Evolutionary conservation across 2,888 invertebrate genomes (phyloP).

Genomic region (Apotomis capreana): DNA sequence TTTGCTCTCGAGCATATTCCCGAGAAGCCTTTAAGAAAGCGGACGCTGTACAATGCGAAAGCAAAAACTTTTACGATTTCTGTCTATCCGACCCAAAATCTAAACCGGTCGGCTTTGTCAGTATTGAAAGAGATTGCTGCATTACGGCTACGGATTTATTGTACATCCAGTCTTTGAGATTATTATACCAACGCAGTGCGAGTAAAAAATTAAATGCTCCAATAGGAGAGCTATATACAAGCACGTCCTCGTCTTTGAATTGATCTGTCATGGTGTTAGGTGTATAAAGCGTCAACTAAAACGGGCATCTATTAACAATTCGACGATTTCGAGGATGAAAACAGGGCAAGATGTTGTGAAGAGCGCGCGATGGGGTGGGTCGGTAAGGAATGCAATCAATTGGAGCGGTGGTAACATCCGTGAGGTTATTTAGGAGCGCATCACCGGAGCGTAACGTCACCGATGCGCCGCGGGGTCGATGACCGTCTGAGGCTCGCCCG

Average conservation of each 20-base stretch:
- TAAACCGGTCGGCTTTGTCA: slow-evolving; percentile 63
- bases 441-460: slow-evolving; percentile 82
- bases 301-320: slow-evolving; percentile 10
- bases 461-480: slow-evolving; percentile 81
- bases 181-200: slow-evolving; percentile 35
- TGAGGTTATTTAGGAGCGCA: slow-evolving; percentile 77
- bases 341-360: slow-evolving; percentile 44
- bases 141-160: slow-evolving; percentile 58
- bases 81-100: slow-evolving; percentile 57
- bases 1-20: slow-evolving; percentile 45
- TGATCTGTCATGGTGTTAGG: slow-evolving; percentile 15
- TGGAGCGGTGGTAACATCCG: slow-evolving; percentile 64
- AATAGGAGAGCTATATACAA: slow-evolving; percentile 30
- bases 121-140: slow-evolving; percentile 60
- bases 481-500: slow-evolving; percentile 80
- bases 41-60: slow-evolving; percentile 51
- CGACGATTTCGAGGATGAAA: slow-evolving; percentile 9
- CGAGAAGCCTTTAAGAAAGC: slow-evolving; percentile 49
- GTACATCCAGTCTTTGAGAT: slow-evolving; percentile 47
- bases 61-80: slow-evolving; percentile 56
- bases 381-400: slow-evolving; percentile 58
- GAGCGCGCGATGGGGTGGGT: slow-evolving; percentile 52
- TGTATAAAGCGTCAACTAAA: slow-evolving; percentile 6
- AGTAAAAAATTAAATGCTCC: slow-evolving; percentile 28
- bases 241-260: slow-evolving; percentile 24